Conservation (phyloP, 2,888 invertebrate genomes). For the Scaptodrosophila latifasciaeformis region DNA sequence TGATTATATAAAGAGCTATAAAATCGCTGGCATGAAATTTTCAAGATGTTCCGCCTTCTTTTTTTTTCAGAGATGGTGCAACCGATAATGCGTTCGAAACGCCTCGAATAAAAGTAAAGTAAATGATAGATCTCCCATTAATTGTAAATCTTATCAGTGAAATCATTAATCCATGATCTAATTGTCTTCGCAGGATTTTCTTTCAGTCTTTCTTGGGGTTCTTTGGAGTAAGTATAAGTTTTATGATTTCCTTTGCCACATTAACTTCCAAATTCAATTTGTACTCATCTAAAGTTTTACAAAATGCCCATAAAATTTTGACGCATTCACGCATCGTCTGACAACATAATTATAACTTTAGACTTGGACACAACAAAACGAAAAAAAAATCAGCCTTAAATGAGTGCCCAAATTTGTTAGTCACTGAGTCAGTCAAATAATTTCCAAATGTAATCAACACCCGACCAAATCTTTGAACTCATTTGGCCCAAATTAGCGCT, state of each 20-base stretch:
- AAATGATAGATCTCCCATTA: not conserved
- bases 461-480: constrained; percentile 20
- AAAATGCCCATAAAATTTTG: constrained; percentile 33
- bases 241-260: constrained; percentile 40
- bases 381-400: constrained; percentile 24
- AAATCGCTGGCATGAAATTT: no score
- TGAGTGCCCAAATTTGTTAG: constrained; percentile 41
- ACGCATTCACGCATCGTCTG: constrained; percentile 62
- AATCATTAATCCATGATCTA: no score
- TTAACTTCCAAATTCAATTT: no score
- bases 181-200: no score
- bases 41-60: no score
- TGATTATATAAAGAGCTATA: no score
- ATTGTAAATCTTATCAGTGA: not conserved
- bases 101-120: not conserved
- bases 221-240: not conserved
- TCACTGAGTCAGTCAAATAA: constrained; percentile 18
- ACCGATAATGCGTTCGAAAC: not conserved
- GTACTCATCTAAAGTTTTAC: constrained; percentile 13
- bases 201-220: no score
- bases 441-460: constrained; percentile 57
- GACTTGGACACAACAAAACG: constrained; percentile 13
- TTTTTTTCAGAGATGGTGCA: no score
- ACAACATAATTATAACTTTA: constrained; percentile 42
- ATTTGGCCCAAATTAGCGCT: no score